These are phyloP conservation scores for Drosophila ficusphila DNA, from an alignment of 1,140 invertebrate genomes.

Conservation along the genomic window DNA sequence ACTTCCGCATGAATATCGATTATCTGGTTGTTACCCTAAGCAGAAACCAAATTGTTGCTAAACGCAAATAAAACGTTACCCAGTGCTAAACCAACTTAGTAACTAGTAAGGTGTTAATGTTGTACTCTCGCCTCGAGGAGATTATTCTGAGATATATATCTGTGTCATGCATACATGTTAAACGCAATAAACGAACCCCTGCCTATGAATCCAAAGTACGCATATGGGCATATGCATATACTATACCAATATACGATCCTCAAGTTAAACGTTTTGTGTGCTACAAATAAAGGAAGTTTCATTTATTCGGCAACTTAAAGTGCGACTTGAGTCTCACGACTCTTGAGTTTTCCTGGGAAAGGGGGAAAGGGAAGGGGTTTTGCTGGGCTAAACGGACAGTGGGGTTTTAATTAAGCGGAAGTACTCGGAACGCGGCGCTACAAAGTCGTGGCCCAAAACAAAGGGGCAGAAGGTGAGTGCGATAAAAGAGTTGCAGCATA, in stretches of 20 bases:
- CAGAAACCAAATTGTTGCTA: conserved; percentile 65
- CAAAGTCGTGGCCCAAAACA: conserved; percentile 4
- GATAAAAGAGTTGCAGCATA: conserved; percentile 49
- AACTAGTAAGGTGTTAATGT: conserved; percentile 57
- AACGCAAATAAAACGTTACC: conserved; percentile 52
- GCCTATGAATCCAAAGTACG: conserved; percentile 18
- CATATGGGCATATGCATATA: conserved; percentile 19
- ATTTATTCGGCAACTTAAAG: conserved; percentile 51
- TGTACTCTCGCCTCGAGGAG: conserved; percentile 39
- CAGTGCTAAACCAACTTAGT: conserved; percentile 37
- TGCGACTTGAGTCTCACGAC: too few species aligned
- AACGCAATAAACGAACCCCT: conserved; percentile 43
- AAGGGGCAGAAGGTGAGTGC: conserved; percentile 27
- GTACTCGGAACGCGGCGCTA: conserved; percentile 21
- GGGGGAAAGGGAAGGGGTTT: background rate
- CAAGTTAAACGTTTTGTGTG: conserved; percentile 64
- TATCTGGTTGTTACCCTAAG: conserved; percentile 35
- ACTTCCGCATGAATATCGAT: conserved; percentile 28
- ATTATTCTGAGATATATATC: conserved; percentile 51
- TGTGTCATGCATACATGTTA: conserved; percentile 54
- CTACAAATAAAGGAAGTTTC: conserved; percentile 67
- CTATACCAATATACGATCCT: conserved; percentile 49
- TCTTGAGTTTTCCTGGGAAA: background rate
- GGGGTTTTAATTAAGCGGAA: conserved; percentile 59
- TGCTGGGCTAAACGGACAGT: conserved; percentile 2